These are phyloP conservation scores for Habrosyne pyritoides DNA, from an alignment of 2,888 invertebrate species.

Conservation along the genomic window DNA sequence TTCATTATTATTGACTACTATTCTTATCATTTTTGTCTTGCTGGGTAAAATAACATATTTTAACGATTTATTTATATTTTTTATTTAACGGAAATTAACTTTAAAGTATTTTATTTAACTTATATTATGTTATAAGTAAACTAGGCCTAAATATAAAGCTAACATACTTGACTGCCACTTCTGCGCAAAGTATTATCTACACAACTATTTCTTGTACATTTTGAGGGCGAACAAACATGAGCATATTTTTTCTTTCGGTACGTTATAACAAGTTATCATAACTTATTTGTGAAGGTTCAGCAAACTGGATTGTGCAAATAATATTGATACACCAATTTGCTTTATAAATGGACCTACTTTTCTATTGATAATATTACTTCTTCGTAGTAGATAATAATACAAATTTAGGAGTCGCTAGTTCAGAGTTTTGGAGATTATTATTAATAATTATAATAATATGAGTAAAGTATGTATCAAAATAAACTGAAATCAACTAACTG, in stretches of 20 bases:
- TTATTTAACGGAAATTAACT: no score
- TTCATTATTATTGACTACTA: no score
- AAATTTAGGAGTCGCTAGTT: no score
- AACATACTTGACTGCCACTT: slow-evolving; percentile 3
- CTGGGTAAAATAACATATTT: no score
- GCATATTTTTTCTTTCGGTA: slow-evolving; percentile 59
- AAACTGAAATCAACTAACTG: no score
- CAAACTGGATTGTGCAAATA: slow-evolving; percentile 58
- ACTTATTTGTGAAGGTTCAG: slow-evolving; percentile 64
- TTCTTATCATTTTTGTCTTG: no score
- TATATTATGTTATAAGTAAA: no score
- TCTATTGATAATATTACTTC: slow-evolving; percentile 1
- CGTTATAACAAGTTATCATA: slow-evolving; percentile 66
- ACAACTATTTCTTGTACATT: slow-evolving; percentile 38
- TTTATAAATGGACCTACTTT: slow-evolving; percentile 34
- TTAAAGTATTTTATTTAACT: no score
- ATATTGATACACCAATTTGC: slow-evolving; percentile 55
- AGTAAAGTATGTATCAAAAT: no score
- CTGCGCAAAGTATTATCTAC: slow-evolving; percentile 29
- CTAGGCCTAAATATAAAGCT: neutral
- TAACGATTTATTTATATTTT: no score
- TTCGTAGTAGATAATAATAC: neutral
- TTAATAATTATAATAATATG: no score
- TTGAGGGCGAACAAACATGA: slow-evolving; percentile 58
- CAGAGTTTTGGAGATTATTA: no score